Base-by-base conservation (phyloP, 2,797 vertebrate species). In the Phoeniculus purpureus region DNA sequence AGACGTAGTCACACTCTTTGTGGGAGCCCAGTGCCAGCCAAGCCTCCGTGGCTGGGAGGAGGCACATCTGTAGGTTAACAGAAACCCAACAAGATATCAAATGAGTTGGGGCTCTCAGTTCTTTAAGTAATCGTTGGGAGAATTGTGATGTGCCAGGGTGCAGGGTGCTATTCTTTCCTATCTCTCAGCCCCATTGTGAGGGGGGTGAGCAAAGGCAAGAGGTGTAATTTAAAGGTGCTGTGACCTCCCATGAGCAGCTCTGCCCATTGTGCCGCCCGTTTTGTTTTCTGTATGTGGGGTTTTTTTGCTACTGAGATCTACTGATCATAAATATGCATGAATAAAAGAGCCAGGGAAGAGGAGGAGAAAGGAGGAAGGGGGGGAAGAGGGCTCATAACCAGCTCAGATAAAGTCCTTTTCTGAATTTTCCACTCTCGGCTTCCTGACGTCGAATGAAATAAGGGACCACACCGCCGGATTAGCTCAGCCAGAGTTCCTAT, bases 201-300 rank as follows among this genome's bases (percentile, higher is more conserved):
- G 73, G 14, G 94, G 93, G 61, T 87, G 89, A 94, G 97, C 96
- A 96, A 97, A 96, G 93, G 83, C 92, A 94, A 90, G 94, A 96
- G 95, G 95, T 95, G 95, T 96, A 96, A 96, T 95, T 96, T 96
- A 97, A 97, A 97, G 96, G 96, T 97, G 93, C 86, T 81, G 86
- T 88, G 93, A 96, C 95, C 89, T 95, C 94, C 94, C 93, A 91
- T 94, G 94, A 96, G 87, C 92, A 94, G 95, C 89, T 83, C 75
- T 59, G 72, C 81, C 79, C 90, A 93, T 95, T 96, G 95, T 96
- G 61, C 64, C 21, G 19, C 26, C 5, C 40, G 62, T 86, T 94
- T 96, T 96, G 94, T 94, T 91, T 93, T 92, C 93, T 95, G 54
- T 62, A 81, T 59, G 95, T 94, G 92, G 43, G 87, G 89, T 23